Percentiles rank a stretch among this genome's conserved stretches.
Conservation (phyloP, 2,888 invertebrate genomes). For the Trissonchulus sp. region DNA sequence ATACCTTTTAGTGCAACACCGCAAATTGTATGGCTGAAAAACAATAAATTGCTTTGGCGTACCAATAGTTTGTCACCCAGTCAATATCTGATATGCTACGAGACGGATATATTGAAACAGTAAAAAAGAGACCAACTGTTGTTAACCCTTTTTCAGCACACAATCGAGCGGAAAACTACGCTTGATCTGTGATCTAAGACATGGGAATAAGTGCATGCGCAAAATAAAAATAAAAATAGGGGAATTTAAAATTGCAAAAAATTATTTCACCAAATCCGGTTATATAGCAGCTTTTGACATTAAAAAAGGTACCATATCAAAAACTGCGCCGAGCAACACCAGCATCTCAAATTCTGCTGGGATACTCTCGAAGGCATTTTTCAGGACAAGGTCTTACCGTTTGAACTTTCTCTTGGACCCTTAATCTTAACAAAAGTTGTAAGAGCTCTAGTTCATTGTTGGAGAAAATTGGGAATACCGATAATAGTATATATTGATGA, state of each 20-base stretch:
- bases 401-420: not conserved
- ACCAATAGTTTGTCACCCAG: too few relatives aligned
- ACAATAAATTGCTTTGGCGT: too few relatives aligned
- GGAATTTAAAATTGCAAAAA: not conserved
- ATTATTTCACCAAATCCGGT: not conserved
- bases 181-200: not conserved
- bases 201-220: not conserved
- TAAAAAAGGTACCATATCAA: not conserved
- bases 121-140: too few relatives aligned
- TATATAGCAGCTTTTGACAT: slow-evolving; percentile 7
- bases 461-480: not conserved
- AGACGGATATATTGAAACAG: too few relatives aligned
- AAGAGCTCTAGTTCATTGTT: not conserved
- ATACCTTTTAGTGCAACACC: too few relatives aligned
- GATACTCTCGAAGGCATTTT: not conserved
- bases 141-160: too few relatives aligned
- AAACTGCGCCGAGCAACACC: not conserved
- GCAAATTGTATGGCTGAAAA: too few relatives aligned
- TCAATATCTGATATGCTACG: too few relatives aligned
- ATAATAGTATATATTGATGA: slow-evolving; percentile 4
- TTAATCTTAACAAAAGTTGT: slow-evolving; percentile 7
- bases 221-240: not conserved
- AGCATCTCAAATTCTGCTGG: not conserved
- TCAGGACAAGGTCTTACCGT: not conserved
- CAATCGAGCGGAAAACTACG: not conserved